phyloP scores from a whole-genome alignment of 1,140 invertebrate genomes.

The Phenacoccus solenopsis region DNA sequence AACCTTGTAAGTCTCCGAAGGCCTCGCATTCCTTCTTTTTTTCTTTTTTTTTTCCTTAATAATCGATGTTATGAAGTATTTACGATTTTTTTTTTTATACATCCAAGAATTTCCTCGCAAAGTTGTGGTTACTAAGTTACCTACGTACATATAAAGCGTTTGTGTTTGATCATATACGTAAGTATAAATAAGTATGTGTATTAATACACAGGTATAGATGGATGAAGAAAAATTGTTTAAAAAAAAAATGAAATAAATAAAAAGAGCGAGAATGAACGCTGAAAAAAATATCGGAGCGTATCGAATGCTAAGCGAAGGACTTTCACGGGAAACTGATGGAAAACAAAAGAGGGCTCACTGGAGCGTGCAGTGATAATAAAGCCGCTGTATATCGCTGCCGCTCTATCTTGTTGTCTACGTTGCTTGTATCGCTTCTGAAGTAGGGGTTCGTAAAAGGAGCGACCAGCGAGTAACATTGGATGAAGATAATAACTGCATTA shows the following conservation, averaged over 20 bases:
- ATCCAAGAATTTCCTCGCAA: background rate
- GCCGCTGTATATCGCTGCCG: background rate
- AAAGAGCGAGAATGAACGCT: constrained; percentile 10
- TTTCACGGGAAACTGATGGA: constrained; percentile 17
- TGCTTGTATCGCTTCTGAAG: background rate
- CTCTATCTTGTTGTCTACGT: background rate
- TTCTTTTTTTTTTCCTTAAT: background rate
- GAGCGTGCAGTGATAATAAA: constrained; percentile 11
- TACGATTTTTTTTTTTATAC: background rate
- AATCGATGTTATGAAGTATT: background rate
- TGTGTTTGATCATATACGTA: background rate
- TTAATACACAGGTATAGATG: background rate
- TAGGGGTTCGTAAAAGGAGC: background rate
- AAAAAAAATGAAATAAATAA: constrained; percentile 12
- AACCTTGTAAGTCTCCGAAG: background rate
- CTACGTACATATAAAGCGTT: background rate
- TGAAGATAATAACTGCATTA: no score
- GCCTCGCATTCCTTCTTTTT: background rate
- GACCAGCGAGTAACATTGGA: no score
- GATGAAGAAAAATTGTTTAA: background rate
- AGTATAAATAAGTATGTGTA: no score
- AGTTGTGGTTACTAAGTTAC: background rate
- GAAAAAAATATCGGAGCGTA: constrained; percentile 14
- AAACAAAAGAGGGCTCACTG: constrained; percentile 13
- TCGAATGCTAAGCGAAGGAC: constrained; percentile 14